A percentile compares a stretch with the other conserved stretches of the same genome.
Conservation (phyloP, 2,888 invertebrate species). For the Stenurella melanura region DNA sequence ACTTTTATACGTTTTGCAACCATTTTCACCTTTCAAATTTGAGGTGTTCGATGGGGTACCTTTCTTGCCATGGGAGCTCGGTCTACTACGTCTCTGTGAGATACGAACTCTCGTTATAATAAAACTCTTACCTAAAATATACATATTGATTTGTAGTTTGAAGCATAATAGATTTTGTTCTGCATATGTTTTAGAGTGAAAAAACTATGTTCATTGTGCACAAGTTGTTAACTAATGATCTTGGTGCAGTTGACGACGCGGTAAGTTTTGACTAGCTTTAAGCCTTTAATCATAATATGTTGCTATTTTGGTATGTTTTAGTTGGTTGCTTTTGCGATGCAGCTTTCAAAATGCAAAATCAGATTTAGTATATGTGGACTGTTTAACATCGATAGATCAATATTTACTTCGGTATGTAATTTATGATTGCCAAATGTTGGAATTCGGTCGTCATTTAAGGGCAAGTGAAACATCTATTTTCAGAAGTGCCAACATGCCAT, state of each 20-base stretch:
- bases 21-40: too few species aligned
- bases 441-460: too few species aligned
- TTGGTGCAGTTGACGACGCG: background rate
- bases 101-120: too few species aligned
- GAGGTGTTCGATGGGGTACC: too few species aligned
- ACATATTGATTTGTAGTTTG: too few species aligned
- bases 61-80: too few species aligned
- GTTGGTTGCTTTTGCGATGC: background rate
- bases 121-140: background rate
- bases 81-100: too few species aligned
- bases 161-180: background rate
- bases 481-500: too few species aligned
- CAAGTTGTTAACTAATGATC: background rate
- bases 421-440: too few species aligned
- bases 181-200: constrained; percentile 9
- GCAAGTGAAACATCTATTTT: too few species aligned
- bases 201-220: background rate
- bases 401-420: constrained; percentile 10
- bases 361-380: constrained; percentile 19
- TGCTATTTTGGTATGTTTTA: background rate
- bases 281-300: background rate
- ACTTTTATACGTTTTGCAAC: too few species aligned
- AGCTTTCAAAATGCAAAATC: constrained; percentile 17
- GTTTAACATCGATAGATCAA: constrained; percentile 10
- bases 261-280: background rate